phyloP scores from a whole-genome alignment of 2,113 vertebrate species.

The Ammodytes marinus region DNA sequence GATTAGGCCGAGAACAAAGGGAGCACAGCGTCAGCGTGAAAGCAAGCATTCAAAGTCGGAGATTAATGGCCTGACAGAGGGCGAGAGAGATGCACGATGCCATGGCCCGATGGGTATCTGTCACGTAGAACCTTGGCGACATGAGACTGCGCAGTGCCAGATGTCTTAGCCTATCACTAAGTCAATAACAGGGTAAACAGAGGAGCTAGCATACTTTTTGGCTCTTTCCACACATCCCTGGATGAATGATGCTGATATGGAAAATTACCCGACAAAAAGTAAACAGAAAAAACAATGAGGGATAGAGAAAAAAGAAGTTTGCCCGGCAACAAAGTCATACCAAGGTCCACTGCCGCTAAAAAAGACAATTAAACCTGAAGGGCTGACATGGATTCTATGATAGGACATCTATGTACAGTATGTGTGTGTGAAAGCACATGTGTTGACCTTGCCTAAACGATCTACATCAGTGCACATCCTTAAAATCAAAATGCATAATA shows the following conservation, averaged over 20 bases:
- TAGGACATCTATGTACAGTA: constrained; percentile 29
- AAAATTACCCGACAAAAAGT: constrained; percentile 82
- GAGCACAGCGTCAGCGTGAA: constrained; percentile 62
- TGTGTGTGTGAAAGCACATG: constrained; percentile 42
- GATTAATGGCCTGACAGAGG: constrained; percentile 75
- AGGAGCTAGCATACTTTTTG: constrained; percentile 77
- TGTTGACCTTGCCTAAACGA: constrained; percentile 44
- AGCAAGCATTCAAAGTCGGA: constrained; percentile 66
- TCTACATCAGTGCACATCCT: constrained; percentile 45
- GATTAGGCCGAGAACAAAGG: constrained; percentile 73
- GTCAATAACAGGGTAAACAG: constrained; percentile 86
- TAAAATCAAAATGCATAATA: constrained; percentile 35
- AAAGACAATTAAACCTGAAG: constrained; percentile 54
- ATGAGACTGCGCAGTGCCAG: constrained; percentile 77
- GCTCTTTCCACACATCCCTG: constrained; percentile 80
- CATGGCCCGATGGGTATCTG: constrained; percentile 74
- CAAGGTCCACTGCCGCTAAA: constrained; percentile 80
- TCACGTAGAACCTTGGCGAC: constrained; percentile 79
- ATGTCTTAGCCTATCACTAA: constrained; percentile 83
- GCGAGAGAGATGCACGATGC: constrained; percentile 66
- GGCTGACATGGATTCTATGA: constrained; percentile 40
- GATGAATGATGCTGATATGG: constrained; percentile 80
- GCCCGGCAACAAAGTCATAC: constrained; percentile 81
- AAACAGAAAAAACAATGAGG: constrained; percentile 80
- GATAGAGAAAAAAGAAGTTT: constrained; percentile 74